Evolutionary conservation across 2,888 invertebrate species (phyloP), one percentile per base, ranked within the genome.

Genomic region (Dolichopus griseipennis): DNA sequence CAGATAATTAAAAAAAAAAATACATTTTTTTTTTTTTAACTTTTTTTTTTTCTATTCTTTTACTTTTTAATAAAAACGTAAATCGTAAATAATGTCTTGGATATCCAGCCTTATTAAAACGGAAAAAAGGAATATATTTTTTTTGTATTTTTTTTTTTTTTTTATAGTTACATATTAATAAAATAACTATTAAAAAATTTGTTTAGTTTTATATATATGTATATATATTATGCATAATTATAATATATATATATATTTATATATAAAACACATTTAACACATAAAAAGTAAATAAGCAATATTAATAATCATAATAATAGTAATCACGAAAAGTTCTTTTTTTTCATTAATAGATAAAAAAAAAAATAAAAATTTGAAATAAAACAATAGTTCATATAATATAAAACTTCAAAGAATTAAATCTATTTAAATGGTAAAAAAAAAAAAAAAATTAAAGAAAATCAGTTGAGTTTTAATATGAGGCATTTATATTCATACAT

Each of bases 71-170:
- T 64, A 33, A 12, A 64, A 22, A 71, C 69, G 66, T 73, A 72
- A 65, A 69, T 64, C 68, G 69, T 70, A 74, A 75, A 80, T 80
- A 80, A 81, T 80, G 80, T 80, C 80, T 80, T 80, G 80, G 79
- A 80, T 78, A 78, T 79, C 80, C 80, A 81, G 81, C 81, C 80
- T 81, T 80, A 77, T 79, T 75, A 75, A 72, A 73, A 61, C 64
- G 64, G 65, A 69, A 71, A 72, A n/a, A 71, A 73, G 70, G 71
- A 72, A 73, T 72, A 71, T 71, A 22, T 69, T 62, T 33, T 33
- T 68, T 66, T 69, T 65, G 34, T 61, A 37, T 62, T 43, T 65
- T 41, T 66, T 27, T 27, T 66, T 27, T 27, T 27, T 27, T 27
- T 61, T 65, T 61, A 67, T 69, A 64, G 66, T 65, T 66, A 69